Base-by-base conservation (phyloP, 2,888 invertebrate species). In the Mystacides longicornis region DNA sequence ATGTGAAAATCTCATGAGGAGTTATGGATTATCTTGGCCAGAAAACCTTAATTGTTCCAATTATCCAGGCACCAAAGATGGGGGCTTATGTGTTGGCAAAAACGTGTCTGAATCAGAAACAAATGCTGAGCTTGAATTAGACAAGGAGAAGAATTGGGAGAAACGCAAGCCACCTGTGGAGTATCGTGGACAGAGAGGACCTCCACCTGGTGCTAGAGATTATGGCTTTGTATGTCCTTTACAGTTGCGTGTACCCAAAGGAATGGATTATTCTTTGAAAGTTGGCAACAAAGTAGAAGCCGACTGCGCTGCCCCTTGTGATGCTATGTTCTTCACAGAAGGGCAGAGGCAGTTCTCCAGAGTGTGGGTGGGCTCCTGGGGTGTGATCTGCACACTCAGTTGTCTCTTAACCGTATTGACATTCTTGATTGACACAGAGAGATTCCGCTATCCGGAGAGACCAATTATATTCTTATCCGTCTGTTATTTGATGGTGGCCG, bases 371-470 rank as follows among this genome's bases (percentile, higher is more conserved):
- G 92, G 94, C 51, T 85, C 89, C 50, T 95, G 95, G 92, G 93
- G 96, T 3, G 82, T 89, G 47, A 74, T 95, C 47, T 97, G 97
- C 69, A 82, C 92, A 37, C 79, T 85, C 2, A 94, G 96, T 63
- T 96, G 97, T 63, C 79, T 95, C 55, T 96, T 98, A 72, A 93
- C 93, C 58, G 82, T 93, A 56, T 79, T 92, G 64, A 98, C 98
- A 7, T 97, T 95, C 70, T 79, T 94, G 60, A 90, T 98, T 63
- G 97, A 98, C 71, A 92, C 93, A 57, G 88, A 92, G 66, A 81
- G 98, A 65, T 99, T 99, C 73, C 85, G 93, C 45, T 99, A 98
- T 74, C 98, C 99, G 11, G 98, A 99, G 72, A 81, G 97, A 63
- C 96, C 98, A 2, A 96, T 99, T 59, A 95, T 98, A 65, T 98